Evolutionary conservation across 2,113 vertebrate species (phyloP).

Genomic region (Hippocampus barbouri): DNA sequence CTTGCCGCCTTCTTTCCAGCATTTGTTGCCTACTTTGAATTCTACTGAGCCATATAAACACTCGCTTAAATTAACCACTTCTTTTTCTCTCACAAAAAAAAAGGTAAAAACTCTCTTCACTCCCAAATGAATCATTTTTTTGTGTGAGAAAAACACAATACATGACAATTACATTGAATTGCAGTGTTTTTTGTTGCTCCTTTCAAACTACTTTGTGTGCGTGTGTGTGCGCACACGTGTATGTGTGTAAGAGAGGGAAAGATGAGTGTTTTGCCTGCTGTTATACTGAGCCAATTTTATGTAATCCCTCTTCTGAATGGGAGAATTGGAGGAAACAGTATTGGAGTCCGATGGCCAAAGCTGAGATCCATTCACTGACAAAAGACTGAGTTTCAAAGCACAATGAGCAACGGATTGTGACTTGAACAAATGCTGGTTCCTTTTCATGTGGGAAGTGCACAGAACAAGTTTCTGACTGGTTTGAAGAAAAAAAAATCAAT

Average conservation of each 20-base stretch:
- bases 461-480: conserved; percentile 26
- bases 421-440: conserved; percentile 33
- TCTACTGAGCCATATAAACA: too few relatives aligned
- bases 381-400: conserved; percentile 30
- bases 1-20: not conserved
- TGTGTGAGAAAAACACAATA: not conserved
- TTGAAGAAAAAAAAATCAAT: not conserved
- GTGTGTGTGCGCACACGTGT: not conserved
- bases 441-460: conserved; percentile 25
- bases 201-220: too few relatives aligned
- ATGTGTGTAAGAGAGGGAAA: not conserved
- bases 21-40: too few relatives aligned
- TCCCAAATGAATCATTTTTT: not conserved
- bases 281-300: conserved; percentile 55
- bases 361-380: conserved; percentile 47
- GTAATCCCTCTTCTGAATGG: conserved; percentile 60
- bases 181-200: not conserved
- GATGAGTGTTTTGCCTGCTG: conserved; percentile 40
- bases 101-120: not conserved
- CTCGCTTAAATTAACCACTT: too few relatives aligned
- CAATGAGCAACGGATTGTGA: conserved; percentile 38
- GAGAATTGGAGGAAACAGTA: conserved; percentile 36
- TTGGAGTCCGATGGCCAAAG: conserved; percentile 44
- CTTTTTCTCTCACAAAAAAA: too few relatives aligned
- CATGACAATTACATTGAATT: not conserved